Base-by-base conservation (phyloP, 1,140 invertebrate species). In the Conus betulinus region DNA sequence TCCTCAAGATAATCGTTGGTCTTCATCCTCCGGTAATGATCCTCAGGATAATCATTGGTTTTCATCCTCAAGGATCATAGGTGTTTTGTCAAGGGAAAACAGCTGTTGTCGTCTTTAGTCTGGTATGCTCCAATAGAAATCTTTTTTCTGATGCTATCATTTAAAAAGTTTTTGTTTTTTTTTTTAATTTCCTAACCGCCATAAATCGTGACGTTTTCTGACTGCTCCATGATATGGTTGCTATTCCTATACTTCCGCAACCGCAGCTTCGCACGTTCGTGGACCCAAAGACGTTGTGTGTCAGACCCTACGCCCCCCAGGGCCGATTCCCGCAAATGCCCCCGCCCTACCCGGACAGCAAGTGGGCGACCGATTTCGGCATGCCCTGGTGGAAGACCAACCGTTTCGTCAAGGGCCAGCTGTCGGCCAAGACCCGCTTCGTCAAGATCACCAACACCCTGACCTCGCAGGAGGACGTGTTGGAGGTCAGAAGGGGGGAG, bases 361-460 rank as follows among this genome's bases (percentile, higher is more conserved):
- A 92, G 88, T 95, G 94, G 94, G 93, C 93, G 3, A 95, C 95
- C 88, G 94, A 95, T 88, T 95, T 95, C 93, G 93, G 92, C 51
- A 93, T 94, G 10, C 96, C 97, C 3, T 98, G 97, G 97, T 98
- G 97, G 97, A 96, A 96, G 90, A 96, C 98, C 94, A 95, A 96
- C 2, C 94, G 94, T 53, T 97, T 97, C 89, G 96, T 96, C 39
- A 96, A 97, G 39, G 97, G 97, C 23, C 95, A 96, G 88, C 92
- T 97, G 3, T 97, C 97, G 0, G 95, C 94, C 91, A 96, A 97
- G 76, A 95, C 97, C 1, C 95, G 97, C 81, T 96, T 96, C 0
- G 96, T 98, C 27, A 96, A 96, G 92, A 97, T 98, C 15, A 96
- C 97, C 51, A 98, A 98, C 93, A 96, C 97, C 51, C 94, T 98